phyloP scores from a whole-genome alignment of 2,888 invertebrate genomes.

The Notodonta ziczac region DNA sequence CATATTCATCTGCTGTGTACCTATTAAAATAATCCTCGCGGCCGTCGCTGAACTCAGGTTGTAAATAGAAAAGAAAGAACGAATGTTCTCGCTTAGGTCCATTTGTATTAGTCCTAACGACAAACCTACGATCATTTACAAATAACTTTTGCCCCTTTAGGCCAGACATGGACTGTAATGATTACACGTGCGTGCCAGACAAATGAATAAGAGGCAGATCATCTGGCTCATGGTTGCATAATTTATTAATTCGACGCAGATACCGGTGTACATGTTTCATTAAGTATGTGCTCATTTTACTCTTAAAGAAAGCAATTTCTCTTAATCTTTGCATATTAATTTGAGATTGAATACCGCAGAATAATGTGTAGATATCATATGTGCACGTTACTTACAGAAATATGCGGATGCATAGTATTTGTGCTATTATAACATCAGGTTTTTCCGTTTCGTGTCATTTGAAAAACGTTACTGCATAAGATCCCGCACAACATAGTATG shows the following conservation, averaged over 20 bases:
- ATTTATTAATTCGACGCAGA: slow-evolving; percentile 34
- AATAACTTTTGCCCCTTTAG: slow-evolving; percentile 48
- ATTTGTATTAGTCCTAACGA: slow-evolving; percentile 45
- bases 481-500: slow-evolving; percentile 42
- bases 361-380: neutral
- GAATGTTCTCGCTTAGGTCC: slow-evolving; percentile 22
- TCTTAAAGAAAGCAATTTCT: neutral
- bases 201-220: slow-evolving; percentile 48
- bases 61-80: slow-evolving; percentile 24
- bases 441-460: slow-evolving; percentile 38
- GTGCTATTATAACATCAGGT: slow-evolving; percentile 37
- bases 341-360: neutral
- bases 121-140: slow-evolving; percentile 45
- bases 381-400: neutral
- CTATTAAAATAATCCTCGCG: slow-evolving; percentile 18
- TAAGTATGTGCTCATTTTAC: neutral
- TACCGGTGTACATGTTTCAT: slow-evolving; percentile 21
- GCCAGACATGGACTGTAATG: slow-evolving; percentile 44
- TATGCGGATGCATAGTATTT: slow-evolving; percentile 17
- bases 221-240: slow-evolving; percentile 36
- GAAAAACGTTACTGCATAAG: slow-evolving; percentile 47
- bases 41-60: slow-evolving; percentile 13
- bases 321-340: neutral
- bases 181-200: slow-evolving; percentile 48
- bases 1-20: slow-evolving; percentile 12